Evolutionary conservation across 2,797 vertebrate species (phyloP).

Genomic region (Poeciliopsis presidionis): DNA sequence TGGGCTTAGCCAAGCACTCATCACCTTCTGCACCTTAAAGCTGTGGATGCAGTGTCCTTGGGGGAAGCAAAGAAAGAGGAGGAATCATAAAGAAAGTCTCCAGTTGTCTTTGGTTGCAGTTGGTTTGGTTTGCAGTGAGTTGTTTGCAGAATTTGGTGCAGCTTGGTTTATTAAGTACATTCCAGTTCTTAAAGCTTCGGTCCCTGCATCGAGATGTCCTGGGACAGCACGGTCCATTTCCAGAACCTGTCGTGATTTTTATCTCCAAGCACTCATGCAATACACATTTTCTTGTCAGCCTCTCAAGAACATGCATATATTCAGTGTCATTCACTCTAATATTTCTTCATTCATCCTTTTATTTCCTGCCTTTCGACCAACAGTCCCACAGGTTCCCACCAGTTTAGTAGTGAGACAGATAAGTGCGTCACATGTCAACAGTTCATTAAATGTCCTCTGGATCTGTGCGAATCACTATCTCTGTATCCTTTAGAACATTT

Average conservation of each 20-base stretch:
- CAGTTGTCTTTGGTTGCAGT: slow-evolving; percentile 80
- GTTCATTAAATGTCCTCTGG: slow-evolving; percentile 63
- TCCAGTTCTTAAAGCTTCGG: slow-evolving; percentile 80
- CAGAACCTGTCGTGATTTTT: slow-evolving; percentile 69
- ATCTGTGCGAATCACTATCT: slow-evolving; percentile 57
- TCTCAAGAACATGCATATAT: slow-evolving; percentile 60
- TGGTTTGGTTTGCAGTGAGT: slow-evolving; percentile 69
- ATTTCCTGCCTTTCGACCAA: slow-evolving; percentile 39
- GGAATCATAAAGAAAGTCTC: slow-evolving; percentile 68
- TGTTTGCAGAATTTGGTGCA: slow-evolving; percentile 71
- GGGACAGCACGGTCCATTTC: slow-evolving; percentile 64
- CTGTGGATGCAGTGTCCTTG: slow-evolving; percentile 54
- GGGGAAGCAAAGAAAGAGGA: slow-evolving; percentile 26
- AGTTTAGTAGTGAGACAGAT: slow-evolving; percentile 68
- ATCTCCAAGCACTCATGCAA: slow-evolving; percentile 64
- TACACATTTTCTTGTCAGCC: slow-evolving; percentile 35
- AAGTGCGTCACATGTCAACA: slow-evolving; percentile 75
- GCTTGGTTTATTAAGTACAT: slow-evolving; percentile 78
- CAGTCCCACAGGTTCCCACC: slow-evolving; percentile 60
- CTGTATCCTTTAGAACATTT: slow-evolving; percentile 48
- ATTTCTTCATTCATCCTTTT: slow-evolving; percentile 47
- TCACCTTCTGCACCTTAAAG: slow-evolving; percentile 61
- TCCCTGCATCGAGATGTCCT: slow-evolving; percentile 74
- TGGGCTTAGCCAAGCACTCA: slow-evolving; percentile 44
- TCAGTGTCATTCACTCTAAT: slow-evolving; percentile 41